Percentiles rank a stretch among this genome's conserved stretches.
Conservation (phyloP, 2,113 vertebrate genomes). For the Thamnophis sirtalis region DNA sequence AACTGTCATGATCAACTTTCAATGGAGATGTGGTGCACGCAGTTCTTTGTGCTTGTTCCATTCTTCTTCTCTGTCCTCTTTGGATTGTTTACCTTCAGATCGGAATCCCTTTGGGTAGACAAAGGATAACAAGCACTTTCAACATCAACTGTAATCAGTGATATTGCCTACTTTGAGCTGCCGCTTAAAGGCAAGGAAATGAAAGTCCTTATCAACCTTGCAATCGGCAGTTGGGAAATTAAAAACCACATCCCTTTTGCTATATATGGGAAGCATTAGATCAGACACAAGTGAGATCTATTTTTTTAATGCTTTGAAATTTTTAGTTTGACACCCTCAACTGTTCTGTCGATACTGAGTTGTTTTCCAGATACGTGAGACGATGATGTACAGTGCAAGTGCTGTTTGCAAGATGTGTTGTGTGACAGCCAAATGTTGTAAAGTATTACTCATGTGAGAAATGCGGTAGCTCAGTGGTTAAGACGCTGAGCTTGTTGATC, state of each 20-base stretch:
- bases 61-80: neutral
- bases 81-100: neutral
- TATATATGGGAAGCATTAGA: neutral
- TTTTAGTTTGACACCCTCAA: neutral
- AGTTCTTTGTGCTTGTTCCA: neutral
- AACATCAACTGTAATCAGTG: neutral
- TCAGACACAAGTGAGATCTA: neutral
- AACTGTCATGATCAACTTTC: neutral
- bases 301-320: neutral
- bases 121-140: neutral
- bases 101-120: neutral
- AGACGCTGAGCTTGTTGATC: too few species aligned
- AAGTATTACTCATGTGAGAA: neutral
- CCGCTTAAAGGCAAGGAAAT: neutral
- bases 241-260: neutral
- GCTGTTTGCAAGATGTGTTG: neutral
- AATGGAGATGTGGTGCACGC: neutral
- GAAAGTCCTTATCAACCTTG: neutral
- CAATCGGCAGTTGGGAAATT: neutral
- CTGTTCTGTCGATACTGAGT: neutral
- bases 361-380: neutral
- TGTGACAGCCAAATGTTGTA: neutral
- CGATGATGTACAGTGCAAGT: neutral
- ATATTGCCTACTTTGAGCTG: neutral
- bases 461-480: too few species aligned